phyloP scores from a whole-genome alignment of 2,113 vertebrate species.

The Noturus placidus region DNA sequence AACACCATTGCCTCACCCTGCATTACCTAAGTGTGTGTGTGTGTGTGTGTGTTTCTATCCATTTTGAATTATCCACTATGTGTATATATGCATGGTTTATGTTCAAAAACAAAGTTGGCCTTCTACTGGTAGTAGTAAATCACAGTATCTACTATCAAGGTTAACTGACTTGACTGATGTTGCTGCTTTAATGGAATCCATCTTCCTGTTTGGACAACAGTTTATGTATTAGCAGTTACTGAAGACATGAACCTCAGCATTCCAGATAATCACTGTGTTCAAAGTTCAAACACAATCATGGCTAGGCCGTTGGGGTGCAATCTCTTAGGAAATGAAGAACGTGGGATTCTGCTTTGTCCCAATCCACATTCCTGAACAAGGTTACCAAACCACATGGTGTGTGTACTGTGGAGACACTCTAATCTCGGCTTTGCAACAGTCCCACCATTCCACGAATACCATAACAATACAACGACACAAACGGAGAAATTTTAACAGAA shows the following conservation, averaged over 20 bases:
- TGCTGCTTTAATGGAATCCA: neutral
- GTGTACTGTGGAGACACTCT: constrained; percentile 43
- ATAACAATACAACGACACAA: constrained; percentile 24
- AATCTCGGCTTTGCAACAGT: constrained; percentile 57
- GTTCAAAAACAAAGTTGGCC: neutral
- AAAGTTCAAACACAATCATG: constrained; percentile 73
- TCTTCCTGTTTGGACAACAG: constrained; percentile 54
- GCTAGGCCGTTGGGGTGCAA: constrained; percentile 60
- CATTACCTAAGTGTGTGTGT: constrained; percentile 19
- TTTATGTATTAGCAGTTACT: constrained; percentile 61
- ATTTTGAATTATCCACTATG: neutral
- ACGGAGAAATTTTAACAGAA: constrained; percentile 28
- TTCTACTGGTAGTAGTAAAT: neutral
- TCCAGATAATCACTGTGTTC: constrained; percentile 71
- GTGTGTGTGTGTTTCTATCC: constrained; percentile 17
- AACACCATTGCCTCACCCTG: constrained; percentile 8
- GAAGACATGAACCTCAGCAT: constrained; percentile 67
- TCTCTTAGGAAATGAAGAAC: constrained; percentile 73
- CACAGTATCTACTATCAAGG: neutral
- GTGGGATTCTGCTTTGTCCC: constrained; percentile 72
- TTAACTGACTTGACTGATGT: neutral
- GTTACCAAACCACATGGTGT: constrained; percentile 66
- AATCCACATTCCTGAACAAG: constrained; percentile 73
- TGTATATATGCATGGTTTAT: neutral
- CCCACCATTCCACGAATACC: constrained; percentile 43